phyloP scores from a whole-genome alignment of 2,797 vertebrate species.

The Myotis daubentonii region DNA sequence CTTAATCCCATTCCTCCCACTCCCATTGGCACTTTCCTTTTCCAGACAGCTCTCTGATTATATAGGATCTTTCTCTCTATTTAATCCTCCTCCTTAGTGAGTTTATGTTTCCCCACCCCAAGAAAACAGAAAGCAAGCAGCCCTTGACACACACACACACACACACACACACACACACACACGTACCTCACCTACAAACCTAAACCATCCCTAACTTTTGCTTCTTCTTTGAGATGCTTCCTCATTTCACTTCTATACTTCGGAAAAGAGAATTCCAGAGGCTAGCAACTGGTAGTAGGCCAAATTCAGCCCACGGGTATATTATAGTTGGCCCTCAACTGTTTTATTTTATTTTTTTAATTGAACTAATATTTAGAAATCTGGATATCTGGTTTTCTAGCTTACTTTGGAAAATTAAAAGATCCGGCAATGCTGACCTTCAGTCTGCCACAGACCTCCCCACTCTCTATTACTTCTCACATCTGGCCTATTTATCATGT shows the following conservation, averaged over 20 bases:
- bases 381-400: neutral
- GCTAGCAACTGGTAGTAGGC: neutral
- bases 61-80: neutral
- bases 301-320: neutral
- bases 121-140: neutral
- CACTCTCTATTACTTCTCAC: neutral
- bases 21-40: neutral
- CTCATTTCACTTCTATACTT: slow-evolving; percentile 13
- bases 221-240: neutral
- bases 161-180: neutral
- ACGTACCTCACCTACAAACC: neutral
- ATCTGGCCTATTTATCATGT: neutral
- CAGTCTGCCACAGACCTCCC: neutral
- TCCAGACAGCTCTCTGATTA: neutral
- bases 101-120: neutral
- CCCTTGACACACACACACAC: too few species aligned
- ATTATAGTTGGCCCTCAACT: neutral
- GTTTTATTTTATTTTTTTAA: neutral
- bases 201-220: neutral
- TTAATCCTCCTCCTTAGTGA: neutral
- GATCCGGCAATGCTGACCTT: neutral
- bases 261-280: neutral
- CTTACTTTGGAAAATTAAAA: neutral
- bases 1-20: neutral
- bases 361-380: slow-evolving; percentile 36